Evolutionary conservation across 2,113 vertebrate species (phyloP).

Genomic region (Ancistrus triradiatus): DNA sequence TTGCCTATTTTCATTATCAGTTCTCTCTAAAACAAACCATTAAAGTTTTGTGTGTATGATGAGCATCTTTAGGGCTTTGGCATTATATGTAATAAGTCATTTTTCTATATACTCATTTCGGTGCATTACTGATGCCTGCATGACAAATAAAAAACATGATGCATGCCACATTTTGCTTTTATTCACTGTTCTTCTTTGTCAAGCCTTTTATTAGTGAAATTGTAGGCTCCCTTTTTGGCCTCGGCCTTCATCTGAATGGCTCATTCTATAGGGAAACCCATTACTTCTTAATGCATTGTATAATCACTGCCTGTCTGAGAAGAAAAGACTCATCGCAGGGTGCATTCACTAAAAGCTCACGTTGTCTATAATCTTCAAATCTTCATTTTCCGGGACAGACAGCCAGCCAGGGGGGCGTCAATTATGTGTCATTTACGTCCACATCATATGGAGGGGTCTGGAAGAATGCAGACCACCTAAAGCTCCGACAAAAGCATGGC

Average conservation of each 20-base stretch:
- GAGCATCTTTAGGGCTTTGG: neutral
- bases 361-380: slow-evolving; percentile 29
- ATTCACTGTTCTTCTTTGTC: neutral
- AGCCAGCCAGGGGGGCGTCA: slow-evolving; percentile 31
- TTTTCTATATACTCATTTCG: neutral
- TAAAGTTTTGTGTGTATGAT: neutral
- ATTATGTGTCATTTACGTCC: slow-evolving; percentile 57
- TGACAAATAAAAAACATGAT: neutral
- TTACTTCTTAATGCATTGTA: slow-evolving; percentile 18
- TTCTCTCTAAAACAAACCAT: too few species aligned
- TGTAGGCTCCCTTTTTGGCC: slow-evolving; percentile 12
- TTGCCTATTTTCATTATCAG: too few species aligned
- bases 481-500: slow-evolving; percentile 52
- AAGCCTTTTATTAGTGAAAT: slow-evolving; percentile 32
- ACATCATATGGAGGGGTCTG: slow-evolving; percentile 31
- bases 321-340: neutral
- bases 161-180: slow-evolving; percentile 12
- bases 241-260: slow-evolving; percentile 9
- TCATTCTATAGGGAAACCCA: slow-evolving; percentile 7
- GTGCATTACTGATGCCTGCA: neutral
- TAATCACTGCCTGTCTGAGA: slow-evolving; percentile 19
- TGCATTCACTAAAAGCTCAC: slow-evolving; percentile 9
- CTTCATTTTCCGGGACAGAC: slow-evolving; percentile 21
- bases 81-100: neutral
- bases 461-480: slow-evolving; percentile 51